These are phyloP conservation scores for Exaiptasia diaphana DNA, from an alignment of 64 coral and sea anemone genomes.

Conservation along the genomic window DNA sequence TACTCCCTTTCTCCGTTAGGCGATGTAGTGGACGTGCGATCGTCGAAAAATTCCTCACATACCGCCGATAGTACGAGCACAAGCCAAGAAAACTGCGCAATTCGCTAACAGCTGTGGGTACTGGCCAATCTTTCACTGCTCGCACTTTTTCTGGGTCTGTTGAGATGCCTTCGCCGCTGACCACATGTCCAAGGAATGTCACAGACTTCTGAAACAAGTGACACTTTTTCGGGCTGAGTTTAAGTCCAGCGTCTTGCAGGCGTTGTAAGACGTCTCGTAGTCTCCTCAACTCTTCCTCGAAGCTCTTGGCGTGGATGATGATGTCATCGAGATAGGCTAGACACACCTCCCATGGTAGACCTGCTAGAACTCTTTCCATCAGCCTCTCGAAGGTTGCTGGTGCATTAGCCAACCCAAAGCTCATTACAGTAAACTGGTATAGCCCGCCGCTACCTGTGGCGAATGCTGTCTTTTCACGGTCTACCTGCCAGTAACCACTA, in stretches of 20 bases:
- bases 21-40: constrained; percentile 34
- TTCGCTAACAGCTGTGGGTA: not conserved
- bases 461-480: not conserved
- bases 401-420: not conserved
- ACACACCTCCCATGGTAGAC: constrained; percentile 26
- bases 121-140: constrained; percentile 16
- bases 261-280: not conserved
- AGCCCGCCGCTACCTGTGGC: not conserved
- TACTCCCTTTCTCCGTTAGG: constrained; percentile 37
- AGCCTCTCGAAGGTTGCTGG: constrained; percentile 13
- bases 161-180: not conserved
- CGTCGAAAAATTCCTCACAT: not conserved
- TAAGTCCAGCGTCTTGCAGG: constrained; percentile 11
- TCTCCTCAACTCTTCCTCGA: not conserved
- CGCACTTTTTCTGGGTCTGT: constrained; percentile 42
- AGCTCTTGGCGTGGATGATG: constrained; percentile 10
- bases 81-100: constrained; percentile 25
- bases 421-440: constrained; percentile 19
- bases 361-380: not conserved
- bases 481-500: not conserved
- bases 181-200: constrained; percentile 9
- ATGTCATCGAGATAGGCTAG: constrained; percentile 33
- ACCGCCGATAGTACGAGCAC: constrained; percentile 50
- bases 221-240: constrained; percentile 48
- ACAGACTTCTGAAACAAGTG: not conserved